phyloP scores from a whole-genome alignment of 2,797 vertebrate species.

The Leptoclinus maculatus region DNA sequence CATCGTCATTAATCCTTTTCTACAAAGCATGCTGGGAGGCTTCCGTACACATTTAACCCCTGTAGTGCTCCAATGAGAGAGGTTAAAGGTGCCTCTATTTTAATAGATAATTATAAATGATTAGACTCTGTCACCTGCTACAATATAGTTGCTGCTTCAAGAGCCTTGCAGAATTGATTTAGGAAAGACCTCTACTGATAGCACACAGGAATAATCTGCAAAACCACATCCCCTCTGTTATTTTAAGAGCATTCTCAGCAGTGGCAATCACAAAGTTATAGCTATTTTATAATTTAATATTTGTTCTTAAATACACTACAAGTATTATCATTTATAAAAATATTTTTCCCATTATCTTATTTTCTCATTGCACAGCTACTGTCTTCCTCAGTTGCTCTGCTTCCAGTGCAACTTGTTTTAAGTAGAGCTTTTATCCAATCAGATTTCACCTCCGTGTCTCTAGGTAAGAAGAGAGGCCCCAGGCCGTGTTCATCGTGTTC shows the following conservation, averaged over 20 bases:
- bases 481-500: too few relatives aligned
- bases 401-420: too few relatives aligned
- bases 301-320: too few relatives aligned
- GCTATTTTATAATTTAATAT: too few relatives aligned
- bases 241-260: neutral
- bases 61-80: neutral
- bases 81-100: neutral
- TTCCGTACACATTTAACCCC: neutral
- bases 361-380: too few relatives aligned
- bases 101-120: neutral
- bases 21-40: neutral
- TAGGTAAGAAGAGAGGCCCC: too few relatives aligned
- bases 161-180: neutral
- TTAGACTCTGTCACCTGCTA: neutral
- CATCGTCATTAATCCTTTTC: neutral
- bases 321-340: too few relatives aligned
- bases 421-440: too few relatives aligned
- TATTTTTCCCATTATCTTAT: too few relatives aligned
- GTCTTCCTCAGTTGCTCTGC: too few relatives aligned
- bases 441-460: too few relatives aligned
- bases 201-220: neutral
- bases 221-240: neutral
- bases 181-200: neutral
- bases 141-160: neutral
- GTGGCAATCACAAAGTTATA: too few relatives aligned